Evolutionary conservation across 1,140 invertebrate species (phyloP).

Genomic region (Macrobrachium nipponense): DNA sequence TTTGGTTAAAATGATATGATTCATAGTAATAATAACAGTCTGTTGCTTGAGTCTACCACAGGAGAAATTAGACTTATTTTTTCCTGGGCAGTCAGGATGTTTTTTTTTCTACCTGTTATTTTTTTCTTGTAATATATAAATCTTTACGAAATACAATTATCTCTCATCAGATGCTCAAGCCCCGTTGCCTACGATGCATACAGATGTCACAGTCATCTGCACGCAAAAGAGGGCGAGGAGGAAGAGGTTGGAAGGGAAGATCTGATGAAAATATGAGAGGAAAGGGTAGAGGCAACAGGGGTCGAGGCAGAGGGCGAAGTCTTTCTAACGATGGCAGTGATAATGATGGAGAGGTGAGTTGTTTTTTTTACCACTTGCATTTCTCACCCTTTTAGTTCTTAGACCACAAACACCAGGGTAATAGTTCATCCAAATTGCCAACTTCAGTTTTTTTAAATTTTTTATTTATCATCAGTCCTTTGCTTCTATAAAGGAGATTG

Average conservation of each 20-base stretch:
- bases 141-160: neutral
- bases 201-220: conserved; percentile 51
- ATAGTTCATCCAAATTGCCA: neutral
- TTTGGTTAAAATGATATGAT: too few species aligned
- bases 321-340: conserved; percentile 28
- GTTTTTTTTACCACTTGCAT: neutral
- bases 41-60: too few species aligned
- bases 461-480: neutral
- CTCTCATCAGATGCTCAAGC: conserved; percentile 45
- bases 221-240: conserved; percentile 41
- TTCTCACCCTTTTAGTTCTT: neutral
- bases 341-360: conserved; percentile 44
- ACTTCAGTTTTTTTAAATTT: neutral
- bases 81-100: too few species aligned
- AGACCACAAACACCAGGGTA: too few species aligned
- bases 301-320: conserved; percentile 19
- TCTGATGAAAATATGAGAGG: neutral
- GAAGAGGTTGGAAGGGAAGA: conserved; percentile 31
- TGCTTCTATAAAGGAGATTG: neutral
- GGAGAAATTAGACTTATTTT: too few species aligned
- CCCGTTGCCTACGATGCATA: conserved; percentile 51
- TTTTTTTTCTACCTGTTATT: neutral
- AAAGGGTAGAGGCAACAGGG: conserved; percentile 8
- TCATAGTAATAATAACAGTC: too few species aligned
- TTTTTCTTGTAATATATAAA: neutral